Conservation (phyloP, 2,113 vertebrate species). For the Myocastor coypus region DNA sequence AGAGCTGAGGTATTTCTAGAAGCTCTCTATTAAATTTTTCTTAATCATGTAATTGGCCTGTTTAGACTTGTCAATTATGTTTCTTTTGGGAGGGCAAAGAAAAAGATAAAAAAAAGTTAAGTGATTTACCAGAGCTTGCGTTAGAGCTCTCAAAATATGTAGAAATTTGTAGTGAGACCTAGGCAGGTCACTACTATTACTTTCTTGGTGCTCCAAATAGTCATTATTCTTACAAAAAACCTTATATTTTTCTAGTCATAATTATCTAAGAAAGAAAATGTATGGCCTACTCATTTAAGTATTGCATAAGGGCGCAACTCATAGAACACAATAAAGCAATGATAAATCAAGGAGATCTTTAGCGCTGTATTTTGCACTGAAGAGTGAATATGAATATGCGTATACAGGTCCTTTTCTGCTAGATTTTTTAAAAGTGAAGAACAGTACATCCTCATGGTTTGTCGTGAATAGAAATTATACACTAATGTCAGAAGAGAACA, state of each 20-base stretch:
- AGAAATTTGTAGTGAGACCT: slow-evolving; percentile 1
- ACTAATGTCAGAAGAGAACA: neutral
- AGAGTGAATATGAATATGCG: slow-evolving; percentile 65
- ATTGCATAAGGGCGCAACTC: slow-evolving; percentile 29
- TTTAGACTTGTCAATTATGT: neutral
- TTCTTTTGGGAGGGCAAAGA: neutral
- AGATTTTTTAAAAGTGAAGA: slow-evolving; percentile 56
- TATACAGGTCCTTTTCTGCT: slow-evolving; percentile 6
- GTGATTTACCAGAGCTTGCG: slow-evolving; percentile 18
- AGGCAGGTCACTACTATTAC: neutral
- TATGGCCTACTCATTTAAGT: slow-evolving; percentile 49
- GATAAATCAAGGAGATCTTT: slow-evolving; percentile 78
- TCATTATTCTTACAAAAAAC: slow-evolving; percentile 16
- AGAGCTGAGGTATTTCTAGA: neutral
- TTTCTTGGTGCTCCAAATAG: neutral
- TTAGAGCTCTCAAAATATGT: slow-evolving; percentile 27
- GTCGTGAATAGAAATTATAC: slow-evolving; percentile 58
- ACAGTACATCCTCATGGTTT: neutral
- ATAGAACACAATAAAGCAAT: slow-evolving; percentile 61
- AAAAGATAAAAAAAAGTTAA: slow-evolving; percentile 18
- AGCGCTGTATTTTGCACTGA: slow-evolving; percentile 66
- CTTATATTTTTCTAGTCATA: neutral
- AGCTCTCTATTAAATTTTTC: neutral
- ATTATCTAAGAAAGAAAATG: slow-evolving; percentile 38
- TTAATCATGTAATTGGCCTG: slow-evolving; percentile 54